Conservation (phyloP, 1,140 invertebrate species). For the Temnothorax curvispinosus region DNA sequence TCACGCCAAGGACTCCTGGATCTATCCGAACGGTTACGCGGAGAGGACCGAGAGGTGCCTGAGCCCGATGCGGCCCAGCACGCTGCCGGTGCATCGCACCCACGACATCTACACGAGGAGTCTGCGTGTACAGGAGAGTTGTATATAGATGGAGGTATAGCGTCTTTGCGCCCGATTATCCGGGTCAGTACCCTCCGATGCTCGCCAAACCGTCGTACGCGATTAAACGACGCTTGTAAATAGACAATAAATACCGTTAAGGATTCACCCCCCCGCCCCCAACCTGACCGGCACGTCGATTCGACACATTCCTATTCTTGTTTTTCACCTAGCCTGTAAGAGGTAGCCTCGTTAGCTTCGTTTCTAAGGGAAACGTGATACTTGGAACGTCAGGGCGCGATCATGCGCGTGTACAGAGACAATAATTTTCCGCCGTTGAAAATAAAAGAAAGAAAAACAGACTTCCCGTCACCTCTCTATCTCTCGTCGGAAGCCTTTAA, state of each 20-base stretch:
- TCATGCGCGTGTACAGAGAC: constrained; percentile 76
- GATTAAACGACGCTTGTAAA: constrained; percentile 66
- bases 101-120: constrained; percentile 82
- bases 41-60: constrained; percentile 62
- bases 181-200: constrained; percentile 8
- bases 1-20: constrained; percentile 69
- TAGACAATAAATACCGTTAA: constrained; percentile 74
- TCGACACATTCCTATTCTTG: constrained; percentile 60
- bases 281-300: not conserved
- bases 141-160: constrained; percentile 76
- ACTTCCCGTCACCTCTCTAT: constrained; percentile 2
- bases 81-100: constrained; percentile 78
- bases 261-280: constrained; percentile 16
- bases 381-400: constrained; percentile 32
- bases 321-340: constrained; percentile 68
- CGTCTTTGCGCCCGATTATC: not conserved
- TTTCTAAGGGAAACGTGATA: constrained; percentile 31
- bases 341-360: constrained; percentile 44
- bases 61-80: constrained; percentile 77
- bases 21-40: constrained; percentile 76
- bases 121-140: constrained; percentile 81
- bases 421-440: constrained; percentile 69
- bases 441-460: not conserved
- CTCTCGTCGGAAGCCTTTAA: constrained; percentile 47
- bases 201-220: constrained; percentile 58